Base-by-base conservation (phyloP, 1,140 invertebrate genomes). In the Subanguina moxae region DNA sequence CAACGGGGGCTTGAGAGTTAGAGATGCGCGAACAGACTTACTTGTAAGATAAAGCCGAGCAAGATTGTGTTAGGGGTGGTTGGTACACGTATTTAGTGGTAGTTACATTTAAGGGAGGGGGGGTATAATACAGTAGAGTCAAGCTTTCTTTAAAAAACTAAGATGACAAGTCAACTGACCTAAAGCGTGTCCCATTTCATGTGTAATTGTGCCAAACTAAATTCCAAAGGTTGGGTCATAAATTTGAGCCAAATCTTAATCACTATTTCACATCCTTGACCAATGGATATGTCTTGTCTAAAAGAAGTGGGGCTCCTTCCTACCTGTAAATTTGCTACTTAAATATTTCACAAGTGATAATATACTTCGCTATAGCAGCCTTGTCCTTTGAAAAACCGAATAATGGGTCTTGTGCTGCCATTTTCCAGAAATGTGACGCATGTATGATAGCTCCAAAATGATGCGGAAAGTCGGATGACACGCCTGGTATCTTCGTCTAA, bases 171-270 rank as follows among this genome's bases (percentile, higher is more conserved):
- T 38, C 32, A 38, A 38, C 32, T 11, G n/a, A 67, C 58, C 32
- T 27, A 72, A 25, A 25, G 57, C 30, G 38, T 78, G 71, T n/a
- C 75, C 71, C 17, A 73, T 74, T 57, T 73, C 71, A 56, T 73
- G 71, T n/a, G 71, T 77, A 11, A 73, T 72, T n/a, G 69, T 76
- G 1, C 73, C 71, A 52, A 73, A 73, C 48, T 76, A 71, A 45
- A 38, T 64, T 23, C 27, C 59, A 62, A 32, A 57, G 32, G 52
- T 62, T n/a, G n/a, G n/a, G n/a, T 5, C 21, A 28, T 28, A 21
- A 28, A 57, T 62, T 62, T 43, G 21, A 32, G 13, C 13, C 13
- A 28, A 62, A 67, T 5, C n/a, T n/a, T n/a, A 19, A 8, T 64
- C 30, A 68, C 66, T 5, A 38, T 71, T 42, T 72, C 68, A 42